Conservation (phyloP, 2,113 vertebrate genomes). For the Bubo bubo region DNA sequence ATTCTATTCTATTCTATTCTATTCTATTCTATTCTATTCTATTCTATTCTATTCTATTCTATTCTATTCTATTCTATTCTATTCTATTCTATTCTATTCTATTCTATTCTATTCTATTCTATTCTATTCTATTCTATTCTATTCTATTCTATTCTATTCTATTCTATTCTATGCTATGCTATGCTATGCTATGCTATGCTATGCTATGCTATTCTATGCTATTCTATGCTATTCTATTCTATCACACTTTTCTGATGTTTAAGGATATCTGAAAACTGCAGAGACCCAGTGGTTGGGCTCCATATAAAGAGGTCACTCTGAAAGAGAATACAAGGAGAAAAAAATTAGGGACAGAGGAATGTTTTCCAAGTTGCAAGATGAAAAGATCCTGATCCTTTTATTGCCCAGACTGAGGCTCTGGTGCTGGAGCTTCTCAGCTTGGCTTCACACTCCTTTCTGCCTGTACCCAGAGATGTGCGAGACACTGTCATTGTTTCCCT, state of each 20-base stretch:
- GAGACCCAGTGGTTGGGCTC: rapidly evolving
- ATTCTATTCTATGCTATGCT: background rate
- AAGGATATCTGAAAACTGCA: background rate
- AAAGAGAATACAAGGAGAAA: background rate
- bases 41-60: background rate
- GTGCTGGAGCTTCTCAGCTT: background rate
- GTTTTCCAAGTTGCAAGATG: background rate
- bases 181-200: too few species aligned
- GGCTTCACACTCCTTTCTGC: background rate
- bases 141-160: background rate
- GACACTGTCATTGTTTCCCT: background rate
- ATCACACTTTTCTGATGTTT: background rate
- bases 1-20: background rate
- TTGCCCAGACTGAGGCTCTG: background rate
- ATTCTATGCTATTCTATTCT: background rate
- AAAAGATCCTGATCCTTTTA: background rate
- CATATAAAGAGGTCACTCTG: background rate
- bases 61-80: background rate
- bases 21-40: background rate
- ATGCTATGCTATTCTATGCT: background rate
- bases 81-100: background rate
- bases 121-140: background rate
- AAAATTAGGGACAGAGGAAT: background rate
- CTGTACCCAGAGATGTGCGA: background rate
- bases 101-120: background rate